These are phyloP conservation scores for Otis tarda DNA, from an alignment of 2,113 vertebrate species.

Conservation along the genomic window DNA sequence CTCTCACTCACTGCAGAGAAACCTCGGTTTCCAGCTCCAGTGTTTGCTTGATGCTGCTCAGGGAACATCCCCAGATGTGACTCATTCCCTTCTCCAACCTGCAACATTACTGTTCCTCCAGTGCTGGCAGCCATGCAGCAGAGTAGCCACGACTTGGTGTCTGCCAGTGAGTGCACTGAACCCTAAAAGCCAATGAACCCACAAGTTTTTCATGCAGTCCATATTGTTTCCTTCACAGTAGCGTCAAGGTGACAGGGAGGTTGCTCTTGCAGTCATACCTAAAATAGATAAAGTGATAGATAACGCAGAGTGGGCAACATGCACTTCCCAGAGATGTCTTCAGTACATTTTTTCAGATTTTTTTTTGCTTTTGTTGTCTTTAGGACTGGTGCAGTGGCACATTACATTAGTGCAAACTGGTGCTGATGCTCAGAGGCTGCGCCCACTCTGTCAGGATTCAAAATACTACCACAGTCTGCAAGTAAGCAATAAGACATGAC, in stretches of 20 bases:
- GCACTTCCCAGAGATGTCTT: not conserved
- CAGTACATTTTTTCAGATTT: not conserved
- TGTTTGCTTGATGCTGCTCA: not conserved
- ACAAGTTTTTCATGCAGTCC: not conserved
- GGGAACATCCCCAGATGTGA: rapidly evolving
- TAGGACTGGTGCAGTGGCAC: slow-evolving; percentile 54
- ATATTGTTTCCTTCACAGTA: not conserved
- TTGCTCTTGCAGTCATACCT: not conserved
- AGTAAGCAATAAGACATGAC: slow-evolving; percentile 7
- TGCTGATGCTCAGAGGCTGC: slow-evolving; percentile 49
- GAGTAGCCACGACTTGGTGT: not conserved
- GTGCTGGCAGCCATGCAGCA: not conserved
- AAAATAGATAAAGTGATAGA: not conserved
- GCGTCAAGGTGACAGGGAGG: not conserved
- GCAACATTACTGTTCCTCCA: rapidly evolving
- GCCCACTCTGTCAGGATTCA: slow-evolving; percentile 25
- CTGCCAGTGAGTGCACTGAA: not conserved
- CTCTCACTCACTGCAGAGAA: not conserved
- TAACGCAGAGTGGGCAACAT: not conserved
- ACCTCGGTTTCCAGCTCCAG: not conserved
- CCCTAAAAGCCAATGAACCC: not conserved
- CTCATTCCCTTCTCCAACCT: not conserved
- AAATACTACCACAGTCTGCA: slow-evolving; percentile 31
- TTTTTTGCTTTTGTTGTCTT: slow-evolving; percentile 27
- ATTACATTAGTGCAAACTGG: slow-evolving; percentile 54